Conservation (phyloP, 2,113 vertebrate genomes). For the Gallinago jamesoni region DNA sequence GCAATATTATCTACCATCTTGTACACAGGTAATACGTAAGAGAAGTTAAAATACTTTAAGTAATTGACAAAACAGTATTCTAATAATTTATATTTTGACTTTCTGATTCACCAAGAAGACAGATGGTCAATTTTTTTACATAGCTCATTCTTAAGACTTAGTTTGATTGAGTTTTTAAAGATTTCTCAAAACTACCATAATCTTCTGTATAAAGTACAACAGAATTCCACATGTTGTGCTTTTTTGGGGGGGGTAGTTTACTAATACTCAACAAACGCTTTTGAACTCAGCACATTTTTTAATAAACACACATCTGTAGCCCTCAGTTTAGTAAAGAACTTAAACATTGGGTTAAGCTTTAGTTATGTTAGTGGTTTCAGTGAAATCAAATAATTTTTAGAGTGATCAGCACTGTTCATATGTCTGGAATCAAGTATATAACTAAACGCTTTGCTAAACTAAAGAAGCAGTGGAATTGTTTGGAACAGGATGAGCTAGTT, state of each 20-base stretch:
- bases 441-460: not conserved
- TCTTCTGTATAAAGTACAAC: not conserved
- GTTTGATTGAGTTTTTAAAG: not conserved
- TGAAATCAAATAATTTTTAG: not conserved
- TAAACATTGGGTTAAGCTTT: not conserved
- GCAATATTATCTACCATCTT: not conserved
- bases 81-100: not conserved
- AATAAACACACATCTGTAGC: not conserved
- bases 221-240: not conserved
- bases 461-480: not conserved
- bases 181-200: not conserved
- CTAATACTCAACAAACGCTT: not conserved
- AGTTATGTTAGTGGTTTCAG: not conserved
- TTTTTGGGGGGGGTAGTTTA: not conserved
- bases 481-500: not conserved
- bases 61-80: not conserved
- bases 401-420: too few relatives aligned
- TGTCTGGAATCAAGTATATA: not conserved
- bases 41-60: constrained; percentile 12
- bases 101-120: not conserved
- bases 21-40: not conserved
- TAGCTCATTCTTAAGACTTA: not conserved
- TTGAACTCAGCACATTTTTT: not conserved
- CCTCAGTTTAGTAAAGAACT: not conserved
- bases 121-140: not conserved